Conservation (phyloP, 1,140 invertebrate genomes). For the Maconellicoccus hirsutus region DNA sequence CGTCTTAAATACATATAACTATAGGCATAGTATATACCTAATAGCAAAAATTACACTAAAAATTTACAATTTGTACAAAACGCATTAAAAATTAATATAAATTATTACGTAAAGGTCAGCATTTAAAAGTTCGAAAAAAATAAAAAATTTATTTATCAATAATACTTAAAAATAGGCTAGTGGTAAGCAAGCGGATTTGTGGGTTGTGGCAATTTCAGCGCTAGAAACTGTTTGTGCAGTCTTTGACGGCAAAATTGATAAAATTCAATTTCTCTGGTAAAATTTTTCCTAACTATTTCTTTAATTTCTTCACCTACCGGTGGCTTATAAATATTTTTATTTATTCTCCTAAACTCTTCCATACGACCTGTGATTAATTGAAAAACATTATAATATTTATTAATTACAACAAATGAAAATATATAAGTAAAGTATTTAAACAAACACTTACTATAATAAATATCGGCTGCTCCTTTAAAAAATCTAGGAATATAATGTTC, state of each 20-base stretch:
- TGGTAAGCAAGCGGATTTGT: not conserved
- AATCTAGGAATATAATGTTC: constrained; percentile 74
- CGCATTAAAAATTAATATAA: not conserved
- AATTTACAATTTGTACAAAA: constrained; percentile 5
- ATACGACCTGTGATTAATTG: constrained; percentile 48
- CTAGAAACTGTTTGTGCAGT: constrained; percentile 64
- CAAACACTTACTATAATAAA: constrained; percentile 63
- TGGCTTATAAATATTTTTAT: constrained; percentile 75
- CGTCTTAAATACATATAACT: not conserved
- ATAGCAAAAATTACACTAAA: not conserved
- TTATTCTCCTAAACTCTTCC: constrained; percentile 62
- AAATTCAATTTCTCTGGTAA: constrained; percentile 81
- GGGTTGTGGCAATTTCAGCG: constrained; percentile 39
- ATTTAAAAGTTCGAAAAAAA: no score
- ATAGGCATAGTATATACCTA: no score
- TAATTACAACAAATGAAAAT: constrained; percentile 38
- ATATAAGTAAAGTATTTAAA: constrained; percentile 42
- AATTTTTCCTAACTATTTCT: constrained; percentile 71
- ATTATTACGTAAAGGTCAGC: no score
- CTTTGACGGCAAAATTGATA: constrained; percentile 81
- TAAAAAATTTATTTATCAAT: no score
- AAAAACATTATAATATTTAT: not conserved
- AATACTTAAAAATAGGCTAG: not conserved
- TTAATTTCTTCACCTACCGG: constrained; percentile 74
- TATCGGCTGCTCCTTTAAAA: constrained; percentile 59